Evolutionary conservation across 2,797 vertebrate genomes (phyloP).

Genomic region (Gymnoscopelus braueri): DNA sequence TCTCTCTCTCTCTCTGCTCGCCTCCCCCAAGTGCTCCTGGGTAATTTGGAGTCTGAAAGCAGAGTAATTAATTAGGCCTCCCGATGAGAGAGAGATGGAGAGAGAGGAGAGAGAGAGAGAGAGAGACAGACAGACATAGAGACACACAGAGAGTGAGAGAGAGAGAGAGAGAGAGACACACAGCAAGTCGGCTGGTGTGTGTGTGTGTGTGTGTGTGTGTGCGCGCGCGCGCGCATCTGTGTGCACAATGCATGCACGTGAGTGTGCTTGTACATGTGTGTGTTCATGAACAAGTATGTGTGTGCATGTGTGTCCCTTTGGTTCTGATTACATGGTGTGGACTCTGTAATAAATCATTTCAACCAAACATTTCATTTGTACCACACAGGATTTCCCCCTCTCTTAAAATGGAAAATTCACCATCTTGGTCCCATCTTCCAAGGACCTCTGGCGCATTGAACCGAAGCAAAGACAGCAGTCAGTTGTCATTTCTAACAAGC

Average conservation of each 20-base stretch:
- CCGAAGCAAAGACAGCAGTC: too few relatives aligned
- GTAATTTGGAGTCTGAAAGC: constrained; percentile 76
- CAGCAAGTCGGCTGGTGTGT: too few relatives aligned
- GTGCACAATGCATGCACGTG: too few relatives aligned
- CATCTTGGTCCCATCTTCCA: too few relatives aligned
- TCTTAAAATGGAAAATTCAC: too few relatives aligned
- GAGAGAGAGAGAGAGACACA: too few relatives aligned
- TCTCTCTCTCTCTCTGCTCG: constrained; percentile 44
- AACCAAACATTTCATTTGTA: constrained; percentile 34
- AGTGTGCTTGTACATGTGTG: constrained; percentile 47
- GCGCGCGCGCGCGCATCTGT: too few relatives aligned
- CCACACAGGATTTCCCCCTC: not conserved
- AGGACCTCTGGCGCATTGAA: too few relatives aligned
- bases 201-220: constrained; percentile 26
- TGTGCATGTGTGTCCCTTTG: constrained; percentile 4
- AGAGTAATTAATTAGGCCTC: constrained; percentile 80
- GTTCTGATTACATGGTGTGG: constrained; percentile 51
- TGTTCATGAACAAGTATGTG: not conserved
- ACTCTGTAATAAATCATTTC: constrained; percentile 41
- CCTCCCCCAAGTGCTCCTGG: constrained; percentile 68
- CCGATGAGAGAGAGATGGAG: constrained; percentile 52
- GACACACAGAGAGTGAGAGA: too few relatives aligned
- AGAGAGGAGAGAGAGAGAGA: constrained; percentile 1
- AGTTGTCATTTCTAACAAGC: too few relatives aligned
- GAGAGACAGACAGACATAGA: not conserved